A percentile compares a stretch with the other conserved stretches of the same genome.
Conservation (phyloP, 2,797 vertebrate genomes). For the Pangasius krempfi region DNA sequence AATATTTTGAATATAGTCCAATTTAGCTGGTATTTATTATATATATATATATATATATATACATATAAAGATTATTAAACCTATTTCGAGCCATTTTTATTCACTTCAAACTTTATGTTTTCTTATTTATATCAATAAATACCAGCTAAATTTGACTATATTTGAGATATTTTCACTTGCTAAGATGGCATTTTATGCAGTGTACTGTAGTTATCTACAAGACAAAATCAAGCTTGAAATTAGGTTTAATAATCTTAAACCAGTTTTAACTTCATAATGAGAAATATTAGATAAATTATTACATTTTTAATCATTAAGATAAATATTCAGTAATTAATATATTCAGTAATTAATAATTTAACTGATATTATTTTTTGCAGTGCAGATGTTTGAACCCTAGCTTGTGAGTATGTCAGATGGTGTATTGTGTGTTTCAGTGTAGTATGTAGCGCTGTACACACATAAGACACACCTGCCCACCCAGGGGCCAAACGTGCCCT, state of each 20-base stretch:
- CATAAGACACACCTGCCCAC: too few relatives aligned
- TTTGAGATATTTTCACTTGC: background rate
- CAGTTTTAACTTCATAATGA: background rate
- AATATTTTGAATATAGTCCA: too few relatives aligned
- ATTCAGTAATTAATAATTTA: background rate
- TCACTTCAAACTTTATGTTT: too few relatives aligned
- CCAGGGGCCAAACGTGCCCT: slow-evolving; percentile 57
- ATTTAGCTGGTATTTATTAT: too few relatives aligned
- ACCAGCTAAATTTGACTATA: background rate
- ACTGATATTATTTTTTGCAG: background rate
- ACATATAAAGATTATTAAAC: too few relatives aligned
- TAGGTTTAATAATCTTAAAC: background rate
- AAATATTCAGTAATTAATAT: background rate
- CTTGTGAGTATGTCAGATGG: background rate
- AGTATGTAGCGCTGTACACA: too few relatives aligned
- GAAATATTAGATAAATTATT: background rate
- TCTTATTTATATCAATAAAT: background rate
- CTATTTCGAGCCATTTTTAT: too few relatives aligned
- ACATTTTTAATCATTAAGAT: background rate
- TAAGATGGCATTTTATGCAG: background rate
- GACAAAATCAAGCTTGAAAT: too few relatives aligned
- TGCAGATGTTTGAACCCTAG: background rate
- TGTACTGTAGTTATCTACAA: background rate
- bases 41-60: too few relatives aligned
- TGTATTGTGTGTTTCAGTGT: too few relatives aligned